phyloP scores from a whole-genome alignment of 2,888 invertebrate species.

The Rotaria sp. region DNA sequence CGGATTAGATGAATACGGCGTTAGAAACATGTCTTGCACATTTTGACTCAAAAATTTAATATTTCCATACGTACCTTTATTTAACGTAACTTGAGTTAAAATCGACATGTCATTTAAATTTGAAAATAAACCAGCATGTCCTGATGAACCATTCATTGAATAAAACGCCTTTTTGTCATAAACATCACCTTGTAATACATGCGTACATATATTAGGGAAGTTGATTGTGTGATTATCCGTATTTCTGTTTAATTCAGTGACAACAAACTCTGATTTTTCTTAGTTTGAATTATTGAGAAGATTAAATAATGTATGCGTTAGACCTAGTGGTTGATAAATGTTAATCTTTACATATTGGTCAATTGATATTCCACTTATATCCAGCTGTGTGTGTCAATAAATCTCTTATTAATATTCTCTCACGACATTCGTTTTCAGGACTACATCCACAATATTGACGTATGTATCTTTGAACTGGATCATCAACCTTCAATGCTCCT shows the following conservation, averaged over 20 bases:
- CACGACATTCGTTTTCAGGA: neutral
- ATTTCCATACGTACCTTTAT: neutral
- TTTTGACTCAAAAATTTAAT: neutral
- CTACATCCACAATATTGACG: neutral
- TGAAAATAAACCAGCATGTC: conserved; percentile 2
- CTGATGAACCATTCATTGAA: neutral
- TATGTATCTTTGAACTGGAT: neutral
- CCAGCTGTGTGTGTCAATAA: neutral
- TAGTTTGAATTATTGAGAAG: neutral
- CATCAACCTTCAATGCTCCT: neutral
- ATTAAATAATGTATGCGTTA: conserved; percentile 21
- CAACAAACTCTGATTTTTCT: neutral
- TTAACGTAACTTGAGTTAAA: neutral
- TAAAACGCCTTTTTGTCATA: neutral
- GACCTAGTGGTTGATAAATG: neutral
- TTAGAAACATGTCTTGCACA: neutral
- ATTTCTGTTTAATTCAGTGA: neutral
- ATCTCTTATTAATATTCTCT: neutral
- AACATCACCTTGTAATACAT: neutral
- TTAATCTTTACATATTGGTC: neutral
- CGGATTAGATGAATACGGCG: neutral
- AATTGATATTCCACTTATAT: neutral
- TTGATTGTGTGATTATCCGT: neutral
- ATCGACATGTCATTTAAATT: neutral
- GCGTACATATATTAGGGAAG: neutral